A percentile compares a stretch with the other conserved stretches of the same genome.
These are phyloP conservation scores for Sepiola atlantica DNA, from an alignment of 2,888 invertebrate species.

Conservation along the genomic window DNA sequence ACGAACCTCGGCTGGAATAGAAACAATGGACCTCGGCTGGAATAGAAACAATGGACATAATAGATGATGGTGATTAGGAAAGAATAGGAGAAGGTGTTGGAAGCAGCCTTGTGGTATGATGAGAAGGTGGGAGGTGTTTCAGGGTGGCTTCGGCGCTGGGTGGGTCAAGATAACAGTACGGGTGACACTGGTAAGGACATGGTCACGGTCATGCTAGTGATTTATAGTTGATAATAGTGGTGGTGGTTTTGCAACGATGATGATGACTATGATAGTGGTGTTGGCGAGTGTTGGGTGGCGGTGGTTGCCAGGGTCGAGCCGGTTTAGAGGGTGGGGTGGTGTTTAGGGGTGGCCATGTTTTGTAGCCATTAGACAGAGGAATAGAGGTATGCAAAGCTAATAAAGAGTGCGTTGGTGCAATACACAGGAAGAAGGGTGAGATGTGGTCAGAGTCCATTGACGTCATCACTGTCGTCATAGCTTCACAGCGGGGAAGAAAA, in stretches of 20 bases:
- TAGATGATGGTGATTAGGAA: background rate
- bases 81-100: background rate
- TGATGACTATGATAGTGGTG: no score
- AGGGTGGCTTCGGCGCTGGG: no score
- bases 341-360: background rate
- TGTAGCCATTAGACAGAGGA: background rate
- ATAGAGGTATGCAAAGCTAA: background rate
- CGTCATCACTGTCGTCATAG: conserved; percentile 22
- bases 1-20: no score
- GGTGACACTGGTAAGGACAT: background rate
- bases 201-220: background rate
- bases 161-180: background rate
- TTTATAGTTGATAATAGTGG: background rate
- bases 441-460: conserved; percentile 32
- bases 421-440: background rate
- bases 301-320: background rate
- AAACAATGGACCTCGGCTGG: background rate
- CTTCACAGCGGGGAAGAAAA: background rate
- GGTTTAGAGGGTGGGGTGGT: background rate
- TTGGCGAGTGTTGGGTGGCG: no score
- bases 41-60: background rate
- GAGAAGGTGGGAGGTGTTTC: background rate
- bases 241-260: background rate
- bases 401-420: conserved; percentile 12
- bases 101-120: background rate